Conservation (phyloP, 2,888 invertebrate species). For the Rhamphomyia laevipes region DNA sequence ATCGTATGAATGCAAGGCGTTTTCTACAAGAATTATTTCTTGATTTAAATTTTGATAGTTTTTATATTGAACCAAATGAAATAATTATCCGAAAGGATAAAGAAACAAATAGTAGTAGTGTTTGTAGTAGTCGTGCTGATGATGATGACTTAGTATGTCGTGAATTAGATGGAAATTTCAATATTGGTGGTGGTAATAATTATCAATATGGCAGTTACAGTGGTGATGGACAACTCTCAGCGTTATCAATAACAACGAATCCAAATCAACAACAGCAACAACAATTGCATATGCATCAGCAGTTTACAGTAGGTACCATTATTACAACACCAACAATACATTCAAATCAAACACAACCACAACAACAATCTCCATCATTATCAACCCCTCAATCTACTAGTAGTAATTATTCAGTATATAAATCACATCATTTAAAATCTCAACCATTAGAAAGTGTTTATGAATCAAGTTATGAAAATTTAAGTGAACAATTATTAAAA, state of each 20-base stretch:
- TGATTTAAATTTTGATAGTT: conserved; percentile 63
- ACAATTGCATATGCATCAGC: conserved; percentile 1
- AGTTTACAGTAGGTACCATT: neutral
- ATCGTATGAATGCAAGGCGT: conserved; percentile 69
- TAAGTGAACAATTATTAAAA: conserved; percentile 21
- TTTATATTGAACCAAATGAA: conserved; percentile 41
- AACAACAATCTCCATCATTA: conserved; percentile 2
- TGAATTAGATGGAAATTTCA: no score
- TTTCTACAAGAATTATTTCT: conserved; percentile 90
- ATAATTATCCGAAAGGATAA: conserved; percentile 35
- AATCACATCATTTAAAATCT: conserved; percentile 26
- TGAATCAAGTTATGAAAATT: conserved; percentile 40
- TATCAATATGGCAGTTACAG: neutral
- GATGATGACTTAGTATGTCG: neutral
- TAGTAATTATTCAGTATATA: conserved; percentile 18
- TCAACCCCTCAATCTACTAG: neutral
- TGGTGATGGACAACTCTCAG: neutral
- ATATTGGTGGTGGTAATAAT: neutral
- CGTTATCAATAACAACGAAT: neutral
- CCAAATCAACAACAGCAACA: neutral
- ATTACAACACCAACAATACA: neutral
- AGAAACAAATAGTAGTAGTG: conserved; percentile 12
- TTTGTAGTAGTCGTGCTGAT: neutral
- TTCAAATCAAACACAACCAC: neutral
- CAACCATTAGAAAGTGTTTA: conserved; percentile 39